Conservation (phyloP, 23 tunicate genomes). For the Trididemnum nubilum region DNA sequence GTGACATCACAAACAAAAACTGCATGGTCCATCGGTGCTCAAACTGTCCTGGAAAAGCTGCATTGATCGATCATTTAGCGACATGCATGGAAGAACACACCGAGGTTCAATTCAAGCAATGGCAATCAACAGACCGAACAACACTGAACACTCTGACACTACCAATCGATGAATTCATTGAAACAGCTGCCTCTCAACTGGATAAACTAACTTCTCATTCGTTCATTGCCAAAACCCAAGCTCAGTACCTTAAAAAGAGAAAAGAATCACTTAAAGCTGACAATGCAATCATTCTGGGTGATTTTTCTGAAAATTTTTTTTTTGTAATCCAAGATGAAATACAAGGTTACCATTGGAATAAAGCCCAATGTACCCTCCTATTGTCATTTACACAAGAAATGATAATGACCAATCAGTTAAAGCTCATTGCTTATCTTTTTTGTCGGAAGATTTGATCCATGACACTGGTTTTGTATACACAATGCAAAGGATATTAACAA, state of each 20-base stretch:
- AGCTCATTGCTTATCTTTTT: constrained; percentile 15
- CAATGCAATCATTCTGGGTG: constrained; percentile 19
- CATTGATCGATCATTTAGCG: background rate
- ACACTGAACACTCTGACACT: no score
- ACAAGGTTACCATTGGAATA: constrained; percentile 27
- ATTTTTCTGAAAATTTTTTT: constrained; percentile 35
- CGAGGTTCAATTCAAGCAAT: constrained; percentile 32
- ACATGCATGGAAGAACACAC: background rate
- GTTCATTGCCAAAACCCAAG: constrained; percentile 26
- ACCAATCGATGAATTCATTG: constrained; percentile 15
- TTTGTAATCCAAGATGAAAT: constrained; percentile 25
- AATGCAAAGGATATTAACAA: constrained; percentile 15
- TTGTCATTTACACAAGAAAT: background rate
- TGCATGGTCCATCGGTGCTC: constrained; percentile 25
- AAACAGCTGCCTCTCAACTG: constrained; percentile 10
- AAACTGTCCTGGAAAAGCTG: constrained; percentile 9
- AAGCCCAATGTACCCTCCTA: constrained; percentile 12
- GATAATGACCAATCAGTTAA: background rate
- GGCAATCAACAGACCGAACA: constrained; percentile 24
- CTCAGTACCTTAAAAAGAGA: constrained; percentile 24
- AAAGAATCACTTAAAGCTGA: constrained; percentile 1
- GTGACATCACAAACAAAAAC: constrained; percentile 20
- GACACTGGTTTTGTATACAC: constrained; percentile 33
- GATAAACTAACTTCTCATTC: constrained; percentile 31
- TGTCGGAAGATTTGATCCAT: constrained; percentile 11